Conservation (phyloP, 2,113 vertebrate genomes). For the Thalassarche chlororhynchos region DNA sequence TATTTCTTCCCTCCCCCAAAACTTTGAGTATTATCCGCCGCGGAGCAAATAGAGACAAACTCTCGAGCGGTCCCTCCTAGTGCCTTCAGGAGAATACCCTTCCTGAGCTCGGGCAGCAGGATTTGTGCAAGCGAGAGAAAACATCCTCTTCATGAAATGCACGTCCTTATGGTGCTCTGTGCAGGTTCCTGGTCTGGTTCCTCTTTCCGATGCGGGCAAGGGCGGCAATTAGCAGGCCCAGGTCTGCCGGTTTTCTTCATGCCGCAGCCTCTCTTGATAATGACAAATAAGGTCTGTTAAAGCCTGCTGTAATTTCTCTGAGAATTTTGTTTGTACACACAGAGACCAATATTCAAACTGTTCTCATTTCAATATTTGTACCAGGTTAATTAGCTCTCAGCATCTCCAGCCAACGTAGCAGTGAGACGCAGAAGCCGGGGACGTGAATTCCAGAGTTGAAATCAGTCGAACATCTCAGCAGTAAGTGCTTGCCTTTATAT, state of each 20-base stretch:
- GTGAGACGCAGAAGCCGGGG: neutral
- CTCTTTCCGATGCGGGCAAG: neutral
- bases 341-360: neutral
- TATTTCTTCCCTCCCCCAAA: neutral
- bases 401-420: neutral
- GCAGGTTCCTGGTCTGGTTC: neutral
- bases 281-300: neutral
- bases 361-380: constrained; percentile 17
- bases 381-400: constrained; percentile 9
- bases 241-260: neutral
- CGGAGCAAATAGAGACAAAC: neutral
- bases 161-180: neutral
- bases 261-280: neutral
- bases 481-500: constrained; percentile 43
- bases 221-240: neutral
- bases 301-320: neutral
- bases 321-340: neutral
- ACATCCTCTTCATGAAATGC: neutral
- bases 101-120: neutral
- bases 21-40: accelerated
- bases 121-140: neutral
- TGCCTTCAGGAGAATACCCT: neutral
- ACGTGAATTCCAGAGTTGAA: neutral
- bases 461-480: constrained; percentile 1
- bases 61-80: accelerated